A percentile compares a stretch with the other conserved stretches of the same genome.
phyloP scores from a whole-genome alignment of 2,113 vertebrate genomes.

The Arenaria interpres region DNA sequence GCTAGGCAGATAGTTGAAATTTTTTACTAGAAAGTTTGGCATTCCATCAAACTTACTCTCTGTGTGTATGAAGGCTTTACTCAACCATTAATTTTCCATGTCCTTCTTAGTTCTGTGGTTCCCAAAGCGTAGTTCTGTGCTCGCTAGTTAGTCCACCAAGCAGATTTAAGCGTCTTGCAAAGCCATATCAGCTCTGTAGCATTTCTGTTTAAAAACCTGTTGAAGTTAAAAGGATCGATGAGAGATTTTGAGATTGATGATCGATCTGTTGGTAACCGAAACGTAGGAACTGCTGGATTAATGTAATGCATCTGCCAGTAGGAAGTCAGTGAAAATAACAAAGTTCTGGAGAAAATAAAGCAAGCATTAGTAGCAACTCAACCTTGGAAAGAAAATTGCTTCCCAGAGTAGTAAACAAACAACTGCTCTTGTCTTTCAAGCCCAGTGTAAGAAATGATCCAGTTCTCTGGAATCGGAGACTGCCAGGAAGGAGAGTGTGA shows the following conservation, averaged over 20 bases:
- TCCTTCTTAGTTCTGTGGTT: neutral
- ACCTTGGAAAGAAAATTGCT: neutral
- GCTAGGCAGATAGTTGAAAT: neutral
- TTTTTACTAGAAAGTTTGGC: neutral
- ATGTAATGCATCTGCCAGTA: neutral
- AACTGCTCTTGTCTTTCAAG: neutral
- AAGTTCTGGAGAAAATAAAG: neutral
- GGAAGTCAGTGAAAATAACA: neutral
- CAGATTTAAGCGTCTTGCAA: neutral
- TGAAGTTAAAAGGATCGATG: neutral
- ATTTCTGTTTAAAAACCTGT: neutral
- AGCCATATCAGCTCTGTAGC: fast-evolving
- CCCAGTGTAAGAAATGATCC: neutral
- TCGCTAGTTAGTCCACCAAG: neutral
- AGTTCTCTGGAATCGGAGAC: neutral
- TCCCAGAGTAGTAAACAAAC: neutral
- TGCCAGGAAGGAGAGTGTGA: neutral
- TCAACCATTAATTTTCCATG: neutral
- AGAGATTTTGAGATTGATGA: neutral
- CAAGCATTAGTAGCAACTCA: neutral
- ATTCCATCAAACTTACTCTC: neutral
- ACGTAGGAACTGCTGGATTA: fast-evolving
- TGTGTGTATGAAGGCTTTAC: neutral
- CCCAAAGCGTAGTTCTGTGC: neutral
- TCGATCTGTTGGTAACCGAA: neutral